Evolutionary conservation across 2,888 invertebrate species (phyloP), one percentile per base, ranked within the genome.

Genomic region (Ceraclea dissimilis): DNA sequence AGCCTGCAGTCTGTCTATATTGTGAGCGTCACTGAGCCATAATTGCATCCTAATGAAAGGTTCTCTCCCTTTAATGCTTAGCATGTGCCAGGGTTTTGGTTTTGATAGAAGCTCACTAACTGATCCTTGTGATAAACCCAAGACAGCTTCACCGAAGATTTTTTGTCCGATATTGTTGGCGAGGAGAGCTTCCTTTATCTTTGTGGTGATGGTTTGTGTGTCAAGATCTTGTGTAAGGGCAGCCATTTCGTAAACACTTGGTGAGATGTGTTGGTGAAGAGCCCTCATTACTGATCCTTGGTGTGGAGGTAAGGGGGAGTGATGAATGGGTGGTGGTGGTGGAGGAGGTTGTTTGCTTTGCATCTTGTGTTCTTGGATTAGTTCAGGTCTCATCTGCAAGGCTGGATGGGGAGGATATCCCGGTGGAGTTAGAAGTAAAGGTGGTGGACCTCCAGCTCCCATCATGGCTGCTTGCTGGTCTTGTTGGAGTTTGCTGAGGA

Each of bases 51-150:
- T 80, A 63, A 95, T 93, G 73, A 95, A 95, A 0, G 95, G 94
- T 69, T 98, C 98, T 26, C 97, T 81, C 0, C 98, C 98, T 71
- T 97, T 97, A 70, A 96, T 94, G 69, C 95, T 96, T 54, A 98
- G 81, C 95, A 97, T 95, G 70, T 95, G 95, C 97, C 98, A 98
- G 0, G 97, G 97, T 68, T 98, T 98, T 2, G 98, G 98, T 71
- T 97, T 97, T 60, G 96, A 95, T 6, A 99, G 80, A 60, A 99
- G 78, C 72, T 99, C 99, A 67, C 95, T 96, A 11, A 97, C 97
- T 2, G 97, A 94, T 11, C 94, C 97, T 73, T 98, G 97, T 0
- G 95, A 95, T 22, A 98, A 78, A 0, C 96, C 97, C 13, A 99
- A 79, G 2, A 99, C 96, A 0, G 94, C 95, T 75, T 99, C 98